Conservation (phyloP, 1,140 invertebrate species). For the Cyclargus thomasi region DNA sequence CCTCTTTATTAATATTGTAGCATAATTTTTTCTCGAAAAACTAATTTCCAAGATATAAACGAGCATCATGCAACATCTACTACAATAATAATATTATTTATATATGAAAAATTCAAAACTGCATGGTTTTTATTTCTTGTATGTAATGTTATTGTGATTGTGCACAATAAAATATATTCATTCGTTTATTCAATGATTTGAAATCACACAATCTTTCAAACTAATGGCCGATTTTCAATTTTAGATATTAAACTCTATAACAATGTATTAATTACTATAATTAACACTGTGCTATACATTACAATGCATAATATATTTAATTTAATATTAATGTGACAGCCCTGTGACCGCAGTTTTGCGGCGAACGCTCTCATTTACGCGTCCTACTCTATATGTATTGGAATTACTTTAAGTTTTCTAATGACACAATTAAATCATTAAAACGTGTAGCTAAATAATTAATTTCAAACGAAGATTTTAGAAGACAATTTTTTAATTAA, state of each 20-base stretch:
- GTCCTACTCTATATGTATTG: not conserved
- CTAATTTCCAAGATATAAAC: too few species aligned
- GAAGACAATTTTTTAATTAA: too few species aligned
- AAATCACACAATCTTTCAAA: too few species aligned
- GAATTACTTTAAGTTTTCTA: not conserved
- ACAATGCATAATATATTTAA: not conserved
- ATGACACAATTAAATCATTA: not conserved
- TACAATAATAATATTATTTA: too few species aligned
- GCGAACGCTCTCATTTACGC: slow-evolving; percentile 19
- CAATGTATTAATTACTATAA: not conserved
- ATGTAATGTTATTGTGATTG: too few species aligned
- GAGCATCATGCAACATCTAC: too few species aligned
- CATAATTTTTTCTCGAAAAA: too few species aligned
- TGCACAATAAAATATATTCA: too few species aligned
- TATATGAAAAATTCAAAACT: too few species aligned
- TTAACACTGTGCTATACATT: not conserved
- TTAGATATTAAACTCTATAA: not conserved
- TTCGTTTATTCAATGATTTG: too few species aligned
- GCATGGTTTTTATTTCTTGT: too few species aligned
- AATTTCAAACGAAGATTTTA: not conserved
- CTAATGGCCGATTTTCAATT: not conserved
- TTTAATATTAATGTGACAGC: slow-evolving; percentile 10
- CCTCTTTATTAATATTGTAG: too few species aligned
- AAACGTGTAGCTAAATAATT: not conserved
- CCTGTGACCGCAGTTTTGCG: slow-evolving; percentile 20